These are phyloP conservation scores for Papilio polyxenes DNA, from an alignment of 1,140 invertebrate species.

Conservation along the genomic window DNA sequence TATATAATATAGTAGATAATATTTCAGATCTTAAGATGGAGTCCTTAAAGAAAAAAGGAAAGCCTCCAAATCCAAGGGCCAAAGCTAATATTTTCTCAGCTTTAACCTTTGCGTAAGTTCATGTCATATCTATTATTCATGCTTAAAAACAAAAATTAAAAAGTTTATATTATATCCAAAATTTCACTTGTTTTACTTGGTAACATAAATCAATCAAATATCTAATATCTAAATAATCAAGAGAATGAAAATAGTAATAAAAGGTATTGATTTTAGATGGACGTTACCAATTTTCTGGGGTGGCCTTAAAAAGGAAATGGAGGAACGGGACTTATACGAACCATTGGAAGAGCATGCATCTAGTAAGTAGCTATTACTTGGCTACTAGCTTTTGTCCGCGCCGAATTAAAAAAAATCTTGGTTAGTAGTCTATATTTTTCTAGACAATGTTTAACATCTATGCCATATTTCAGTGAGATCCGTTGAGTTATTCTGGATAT, in stretches of 20 bases:
- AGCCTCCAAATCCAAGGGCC: conserved; percentile 77
- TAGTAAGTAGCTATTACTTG: conserved; percentile 56
- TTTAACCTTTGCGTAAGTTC: conserved; percentile 80
- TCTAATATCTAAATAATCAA: no score
- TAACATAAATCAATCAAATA: not conserved
- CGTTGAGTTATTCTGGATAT: no score
- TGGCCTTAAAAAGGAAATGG: conserved; percentile 82
- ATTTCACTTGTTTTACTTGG: not conserved
- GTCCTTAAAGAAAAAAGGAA: conserved; percentile 63
- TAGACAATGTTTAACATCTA: no score
- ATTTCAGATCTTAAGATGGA: conserved; percentile 57
- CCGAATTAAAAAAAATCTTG: not conserved
- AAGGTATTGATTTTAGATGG: conserved; percentile 77
- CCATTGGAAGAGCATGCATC: conserved; percentile 83
- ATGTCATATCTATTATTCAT: conserved; percentile 16
- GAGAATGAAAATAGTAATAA: conserved; percentile 23
- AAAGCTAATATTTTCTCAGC: conserved; percentile 79
- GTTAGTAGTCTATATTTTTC: no score
- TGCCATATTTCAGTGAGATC: no score
- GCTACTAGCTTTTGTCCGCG: not conserved
- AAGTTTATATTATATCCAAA: not conserved
- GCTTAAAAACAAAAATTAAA: not conserved
- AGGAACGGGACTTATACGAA: conserved; percentile 83
- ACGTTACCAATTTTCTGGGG: conserved; percentile 79
- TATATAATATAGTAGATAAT: not conserved